Evolutionary conservation across 2,888 invertebrate genomes (phyloP).

Genomic region (Mesochorus sp.): DNA sequence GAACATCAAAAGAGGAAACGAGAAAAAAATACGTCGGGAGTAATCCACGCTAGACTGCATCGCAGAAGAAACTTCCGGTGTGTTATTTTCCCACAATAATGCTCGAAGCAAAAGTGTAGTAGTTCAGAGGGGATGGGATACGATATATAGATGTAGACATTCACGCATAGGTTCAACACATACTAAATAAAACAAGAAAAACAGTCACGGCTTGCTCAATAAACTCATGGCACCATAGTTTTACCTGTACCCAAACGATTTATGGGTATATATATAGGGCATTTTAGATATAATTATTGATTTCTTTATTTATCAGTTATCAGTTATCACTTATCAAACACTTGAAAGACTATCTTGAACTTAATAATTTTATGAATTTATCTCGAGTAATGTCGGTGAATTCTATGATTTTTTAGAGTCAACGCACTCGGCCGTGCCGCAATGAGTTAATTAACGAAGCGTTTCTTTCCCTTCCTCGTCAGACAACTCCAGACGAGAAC

Average conservation of each 20-base stretch:
- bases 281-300: too few relatives aligned
- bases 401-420: too few relatives aligned
- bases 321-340: too few relatives aligned
- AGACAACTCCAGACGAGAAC: background rate
- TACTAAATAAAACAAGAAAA: background rate
- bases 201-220: background rate
- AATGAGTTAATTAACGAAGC: conserved; percentile 26
- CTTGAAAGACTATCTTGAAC: too few relatives aligned
- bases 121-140: background rate
- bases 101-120: conserved; percentile 31
- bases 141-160: background rate
- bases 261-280: too few relatives aligned
- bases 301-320: too few relatives aligned
- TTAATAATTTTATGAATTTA: too few relatives aligned
- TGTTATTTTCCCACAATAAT: conserved; percentile 69
- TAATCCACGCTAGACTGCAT: conserved; percentile 69
- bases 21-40: conserved; percentile 48
- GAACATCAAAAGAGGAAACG: too few relatives aligned
- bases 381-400: too few relatives aligned
- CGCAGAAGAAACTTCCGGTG: conserved; percentile 70
- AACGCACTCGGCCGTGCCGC: background rate
- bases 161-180: background rate
- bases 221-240: too few relatives aligned
- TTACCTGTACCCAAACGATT: too few relatives aligned
- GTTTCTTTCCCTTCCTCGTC: conserved; percentile 10